These are phyloP conservation scores for Ctenoplectra terminalis DNA, from an alignment of 1,140 invertebrate genomes.

Conservation along the genomic window DNA sequence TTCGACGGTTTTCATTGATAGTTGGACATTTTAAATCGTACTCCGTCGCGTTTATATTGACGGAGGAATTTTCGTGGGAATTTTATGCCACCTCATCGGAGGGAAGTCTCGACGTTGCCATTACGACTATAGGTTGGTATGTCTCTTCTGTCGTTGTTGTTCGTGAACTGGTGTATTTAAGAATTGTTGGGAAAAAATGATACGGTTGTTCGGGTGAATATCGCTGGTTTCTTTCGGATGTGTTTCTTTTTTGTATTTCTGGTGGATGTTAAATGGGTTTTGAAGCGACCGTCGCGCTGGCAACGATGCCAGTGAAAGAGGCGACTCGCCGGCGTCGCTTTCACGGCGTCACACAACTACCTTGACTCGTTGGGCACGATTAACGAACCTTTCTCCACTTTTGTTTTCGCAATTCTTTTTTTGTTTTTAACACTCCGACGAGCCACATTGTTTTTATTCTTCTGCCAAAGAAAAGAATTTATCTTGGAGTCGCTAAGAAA, in stretches of 20 bases:
- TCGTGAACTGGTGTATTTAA: not conserved
- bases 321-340: conserved; percentile 56
- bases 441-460: not conserved
- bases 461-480: too few species aligned
- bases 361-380: conserved; percentile 23
- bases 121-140: not conserved
- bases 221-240: too few species aligned
- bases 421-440: not conserved
- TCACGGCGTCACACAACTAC: conserved; percentile 50
- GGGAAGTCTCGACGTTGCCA: conserved; percentile 42
- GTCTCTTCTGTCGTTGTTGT: not conserved
- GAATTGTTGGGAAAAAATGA: not conserved
- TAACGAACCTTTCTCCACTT: conserved; percentile 55
- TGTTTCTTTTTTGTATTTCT: not conserved
- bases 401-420: conserved; percentile 38
- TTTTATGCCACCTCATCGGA: conserved; percentile 51
- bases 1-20: not conserved
- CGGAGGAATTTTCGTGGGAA: conserved; percentile 14
- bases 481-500: too few species aligned
- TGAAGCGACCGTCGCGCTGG: conserved; percentile 34
- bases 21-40: not conserved
- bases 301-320: conserved; percentile 60
- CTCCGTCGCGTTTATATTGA: not conserved
- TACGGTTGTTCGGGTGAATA: too few species aligned
- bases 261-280: not conserved